phyloP scores from a whole-genome alignment of 2,797 vertebrate genomes.

The Sphenodon punctatus region DNA sequence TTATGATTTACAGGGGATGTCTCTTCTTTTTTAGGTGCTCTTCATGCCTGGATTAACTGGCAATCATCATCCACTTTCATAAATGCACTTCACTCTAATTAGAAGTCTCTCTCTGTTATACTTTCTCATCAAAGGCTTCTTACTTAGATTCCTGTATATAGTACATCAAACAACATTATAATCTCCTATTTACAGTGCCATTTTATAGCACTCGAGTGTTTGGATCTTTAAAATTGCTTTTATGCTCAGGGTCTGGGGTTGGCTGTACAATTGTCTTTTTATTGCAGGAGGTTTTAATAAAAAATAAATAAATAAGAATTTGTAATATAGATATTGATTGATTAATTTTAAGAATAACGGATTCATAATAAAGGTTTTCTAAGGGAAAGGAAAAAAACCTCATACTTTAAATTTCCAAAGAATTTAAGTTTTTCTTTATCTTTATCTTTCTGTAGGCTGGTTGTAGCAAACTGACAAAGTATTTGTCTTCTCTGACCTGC shows the following conservation, averaged over 20 bases:
- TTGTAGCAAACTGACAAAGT: neutral
- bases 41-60: slow-evolving; percentile 3
- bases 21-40: neutral
- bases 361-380: too few relatives aligned
- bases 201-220: neutral
- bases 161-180: neutral
- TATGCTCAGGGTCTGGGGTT: neutral
- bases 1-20: neutral
- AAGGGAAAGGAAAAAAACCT: neutral
- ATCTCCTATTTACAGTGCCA: neutral
- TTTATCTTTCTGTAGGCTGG: neutral
- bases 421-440: neutral
- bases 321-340: too few relatives aligned
- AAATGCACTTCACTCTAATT: neutral
- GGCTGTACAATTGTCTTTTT: neutral
- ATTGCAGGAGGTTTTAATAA: neutral
- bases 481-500: neutral
- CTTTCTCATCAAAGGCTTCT: neutral
- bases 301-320: too few relatives aligned
- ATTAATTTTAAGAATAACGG: too few relatives aligned
- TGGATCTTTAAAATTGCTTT: neutral
- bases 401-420: neutral
- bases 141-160: neutral
- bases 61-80: neutral
- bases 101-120: neutral